phyloP scores from a whole-genome alignment of 2,888 invertebrate genomes.

The Aspidiotus rigidus region DNA sequence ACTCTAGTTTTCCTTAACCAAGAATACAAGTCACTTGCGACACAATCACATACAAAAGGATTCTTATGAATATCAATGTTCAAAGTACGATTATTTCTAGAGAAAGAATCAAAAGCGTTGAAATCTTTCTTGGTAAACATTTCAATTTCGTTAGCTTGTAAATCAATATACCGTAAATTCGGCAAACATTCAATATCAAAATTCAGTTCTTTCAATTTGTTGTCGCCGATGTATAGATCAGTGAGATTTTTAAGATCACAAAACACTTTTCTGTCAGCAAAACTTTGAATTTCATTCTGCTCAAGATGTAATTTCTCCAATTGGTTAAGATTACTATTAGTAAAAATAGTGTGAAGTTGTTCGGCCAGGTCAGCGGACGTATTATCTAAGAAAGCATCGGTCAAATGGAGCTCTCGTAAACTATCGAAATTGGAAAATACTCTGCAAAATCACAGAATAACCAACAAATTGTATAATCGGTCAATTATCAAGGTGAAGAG shows the following conservation, averaged over 20 bases:
- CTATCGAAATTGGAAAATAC: conserved; percentile 62
- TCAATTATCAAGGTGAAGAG: background rate
- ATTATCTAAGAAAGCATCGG: conserved; percentile 62
- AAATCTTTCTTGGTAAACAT: conserved; percentile 51
- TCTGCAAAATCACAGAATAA: conserved; percentile 42
- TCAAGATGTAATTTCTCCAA: conserved; percentile 63
- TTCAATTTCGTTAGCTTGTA: conserved; percentile 57
- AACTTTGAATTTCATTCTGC: conserved; percentile 62
- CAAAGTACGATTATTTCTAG: conserved; percentile 45
- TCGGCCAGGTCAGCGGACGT: conserved; percentile 53
- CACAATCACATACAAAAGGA: conserved; percentile 61
- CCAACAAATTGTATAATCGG: background rate
- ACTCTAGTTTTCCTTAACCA: conserved; percentile 58
- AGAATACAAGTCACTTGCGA: conserved; percentile 49
- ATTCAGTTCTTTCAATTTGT: conserved; percentile 52
- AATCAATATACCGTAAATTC: conserved; percentile 57
- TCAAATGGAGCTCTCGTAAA: conserved; percentile 59
- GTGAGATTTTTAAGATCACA: conserved; percentile 58
- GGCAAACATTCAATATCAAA: conserved; percentile 59
- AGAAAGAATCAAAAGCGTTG: conserved; percentile 50
- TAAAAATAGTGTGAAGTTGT: conserved; percentile 62
- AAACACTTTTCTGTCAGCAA: conserved; percentile 57
- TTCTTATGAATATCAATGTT: conserved; percentile 57
- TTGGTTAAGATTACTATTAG: conserved; percentile 55
- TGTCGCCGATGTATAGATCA: conserved; percentile 62